A percentile compares a stretch with the other conserved stretches of the same genome.
Conservation (phyloP, 2,888 invertebrate species). For the Cordilura impudica region DNA sequence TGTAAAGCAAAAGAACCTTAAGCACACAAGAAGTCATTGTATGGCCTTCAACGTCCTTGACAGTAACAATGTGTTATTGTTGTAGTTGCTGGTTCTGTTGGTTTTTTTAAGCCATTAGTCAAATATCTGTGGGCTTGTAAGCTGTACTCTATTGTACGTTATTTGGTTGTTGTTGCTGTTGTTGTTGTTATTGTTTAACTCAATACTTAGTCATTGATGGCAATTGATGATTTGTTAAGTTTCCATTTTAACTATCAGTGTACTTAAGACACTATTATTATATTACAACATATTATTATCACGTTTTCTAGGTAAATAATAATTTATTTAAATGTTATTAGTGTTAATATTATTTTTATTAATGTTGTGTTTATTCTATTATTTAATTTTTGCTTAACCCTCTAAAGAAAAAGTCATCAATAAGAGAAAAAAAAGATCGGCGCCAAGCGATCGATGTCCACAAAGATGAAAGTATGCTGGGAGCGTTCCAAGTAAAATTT, state of each 20-base stretch:
- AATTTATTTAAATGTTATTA: constrained; percentile 44
- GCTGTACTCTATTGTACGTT: neutral
- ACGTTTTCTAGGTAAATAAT: constrained; percentile 52
- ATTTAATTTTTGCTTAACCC: neutral
- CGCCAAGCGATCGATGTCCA: too few species aligned
- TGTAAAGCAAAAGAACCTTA: constrained; percentile 2
- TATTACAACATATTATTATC: constrained; percentile 57
- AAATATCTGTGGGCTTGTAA: constrained; percentile 5
- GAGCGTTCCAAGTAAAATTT: too few species aligned
- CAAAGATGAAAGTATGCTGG: too few species aligned
- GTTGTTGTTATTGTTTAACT: neutral
- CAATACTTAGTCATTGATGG: neutral
- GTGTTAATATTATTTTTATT: neutral
- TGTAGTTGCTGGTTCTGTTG: constrained; percentile 16
- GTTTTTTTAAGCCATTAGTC: constrained; percentile 54
- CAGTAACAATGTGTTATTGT: constrained; percentile 44
- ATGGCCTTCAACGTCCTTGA: constrained; percentile 67
- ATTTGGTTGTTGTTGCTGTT: neutral
- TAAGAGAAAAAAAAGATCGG: too few species aligned
- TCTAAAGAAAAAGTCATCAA: too few species aligned
- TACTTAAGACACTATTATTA: constrained; percentile 29
- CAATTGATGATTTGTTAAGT: constrained; percentile 30
- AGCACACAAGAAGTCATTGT: constrained; percentile 54
- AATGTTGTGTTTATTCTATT: neutral
- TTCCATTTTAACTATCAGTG: constrained; percentile 11